phyloP scores from a whole-genome alignment of 2,797 vertebrate genomes.

The Catharus ustulatus region DNA sequence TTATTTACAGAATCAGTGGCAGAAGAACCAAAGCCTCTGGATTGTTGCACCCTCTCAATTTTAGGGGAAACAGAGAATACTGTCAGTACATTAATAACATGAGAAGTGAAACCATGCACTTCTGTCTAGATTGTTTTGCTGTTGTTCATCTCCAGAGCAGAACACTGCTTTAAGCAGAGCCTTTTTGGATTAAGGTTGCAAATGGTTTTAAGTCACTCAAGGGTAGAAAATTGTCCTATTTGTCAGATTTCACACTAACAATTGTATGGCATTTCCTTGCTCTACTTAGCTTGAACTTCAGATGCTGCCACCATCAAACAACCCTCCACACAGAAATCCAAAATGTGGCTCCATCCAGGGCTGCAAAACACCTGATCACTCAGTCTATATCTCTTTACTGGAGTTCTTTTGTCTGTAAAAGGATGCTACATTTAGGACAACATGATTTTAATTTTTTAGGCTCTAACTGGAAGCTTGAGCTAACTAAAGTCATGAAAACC shows the following conservation, averaged over 20 bases:
- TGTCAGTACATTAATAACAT: neutral
- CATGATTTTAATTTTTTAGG: neutral
- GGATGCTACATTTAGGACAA: neutral
- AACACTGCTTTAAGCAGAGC: neutral
- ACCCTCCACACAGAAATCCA: neutral
- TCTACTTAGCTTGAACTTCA: slow-evolving; percentile 14
- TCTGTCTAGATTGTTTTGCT: neutral
- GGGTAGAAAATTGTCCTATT: slow-evolving; percentile 15
- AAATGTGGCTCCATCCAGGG: neutral
- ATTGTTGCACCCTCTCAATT: neutral
- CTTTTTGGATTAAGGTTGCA: slow-evolving; percentile 17
- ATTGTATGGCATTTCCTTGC: neutral
- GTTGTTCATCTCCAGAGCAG: neutral
- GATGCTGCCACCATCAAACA: neutral
- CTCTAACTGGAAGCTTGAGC: neutral
- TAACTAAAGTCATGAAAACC: neutral
- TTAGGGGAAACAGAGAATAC: neutral
- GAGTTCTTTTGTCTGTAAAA: neutral
- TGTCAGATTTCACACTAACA: slow-evolving; percentile 43
- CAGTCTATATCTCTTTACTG: neutral
- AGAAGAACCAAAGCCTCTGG: neutral
- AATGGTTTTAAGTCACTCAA: slow-evolving; percentile 30
- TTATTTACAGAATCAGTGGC: neutral
- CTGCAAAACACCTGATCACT: neutral
- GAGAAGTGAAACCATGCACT: neutral